A percentile compares a stretch with the other conserved stretches of the same genome.
These are phyloP conservation scores for Drosophila erecta DNA, from an alignment of 1,140 invertebrate genomes.

Conservation along the genomic window DNA sequence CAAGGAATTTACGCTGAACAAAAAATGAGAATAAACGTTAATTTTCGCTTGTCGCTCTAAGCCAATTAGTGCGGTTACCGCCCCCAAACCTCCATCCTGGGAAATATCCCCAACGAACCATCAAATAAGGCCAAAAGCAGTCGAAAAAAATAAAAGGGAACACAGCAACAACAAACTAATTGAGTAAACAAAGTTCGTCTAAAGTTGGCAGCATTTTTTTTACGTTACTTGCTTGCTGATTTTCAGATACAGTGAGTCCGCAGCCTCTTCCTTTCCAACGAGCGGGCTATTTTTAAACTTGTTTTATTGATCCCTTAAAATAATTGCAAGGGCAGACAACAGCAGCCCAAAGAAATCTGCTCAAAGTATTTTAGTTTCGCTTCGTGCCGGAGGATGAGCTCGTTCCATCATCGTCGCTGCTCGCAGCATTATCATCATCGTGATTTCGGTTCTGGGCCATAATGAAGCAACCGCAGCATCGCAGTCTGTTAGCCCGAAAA, in stretches of 20 bases:
- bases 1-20: not conserved
- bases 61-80: conserved; percentile 72
- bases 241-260: conserved; percentile 6
- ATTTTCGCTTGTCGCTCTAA: conserved; percentile 82
- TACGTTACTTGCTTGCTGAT: conserved; percentile 43
- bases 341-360: conserved; percentile 60
- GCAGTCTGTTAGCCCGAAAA: conserved; percentile 38
- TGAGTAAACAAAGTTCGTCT: conserved; percentile 73
- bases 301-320: conserved; percentile 81
- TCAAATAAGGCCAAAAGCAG: conserved; percentile 69
- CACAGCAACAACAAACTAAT: conserved; percentile 63
- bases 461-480: conserved; percentile 44
- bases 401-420: too few relatives aligned
- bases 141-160: not conserved
- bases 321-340: conserved; percentile 65
- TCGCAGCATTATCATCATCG: not conserved
- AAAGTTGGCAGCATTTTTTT: conserved; percentile 61
- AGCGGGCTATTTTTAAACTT: conserved; percentile 73
- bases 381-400: conserved; percentile 29
- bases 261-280: not conserved
- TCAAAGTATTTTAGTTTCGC: conserved; percentile 63
- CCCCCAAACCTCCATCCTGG: not conserved
- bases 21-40: conserved; percentile 64
- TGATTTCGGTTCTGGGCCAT: conserved; percentile 22
- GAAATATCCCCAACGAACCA: conserved; percentile 58